Conservation (phyloP, 1,140 invertebrate species). For the Aplysia californica region DNA sequence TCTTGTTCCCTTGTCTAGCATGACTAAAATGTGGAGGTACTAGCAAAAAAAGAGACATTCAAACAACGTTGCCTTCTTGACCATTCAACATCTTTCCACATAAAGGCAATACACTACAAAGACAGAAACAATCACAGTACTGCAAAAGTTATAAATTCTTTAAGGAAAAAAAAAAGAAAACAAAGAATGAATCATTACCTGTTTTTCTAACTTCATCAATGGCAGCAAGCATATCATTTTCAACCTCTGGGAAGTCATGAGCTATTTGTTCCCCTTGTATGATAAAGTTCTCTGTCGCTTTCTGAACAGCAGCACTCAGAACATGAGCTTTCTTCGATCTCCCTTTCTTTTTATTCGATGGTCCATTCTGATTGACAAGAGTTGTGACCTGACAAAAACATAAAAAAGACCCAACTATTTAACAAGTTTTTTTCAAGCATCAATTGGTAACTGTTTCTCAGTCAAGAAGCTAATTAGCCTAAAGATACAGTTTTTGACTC, state of each 20-base stretch:
- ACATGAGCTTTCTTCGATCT: constrained; percentile 96
- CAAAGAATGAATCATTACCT: constrained; percentile 50
- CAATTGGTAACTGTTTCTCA: not conserved
- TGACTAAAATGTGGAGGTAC: too few species aligned
- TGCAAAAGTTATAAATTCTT: too few species aligned
- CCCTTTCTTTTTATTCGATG: constrained; percentile 96
- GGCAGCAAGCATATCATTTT: constrained; percentile 94
- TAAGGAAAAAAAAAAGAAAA: too few species aligned
- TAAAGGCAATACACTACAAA: too few species aligned
- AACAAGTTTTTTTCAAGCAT: not conserved
- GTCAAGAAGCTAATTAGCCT: not conserved
- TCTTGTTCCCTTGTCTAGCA: too few species aligned
- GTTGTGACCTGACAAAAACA: constrained; percentile 80
- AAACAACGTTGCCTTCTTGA: too few species aligned
- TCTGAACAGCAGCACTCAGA: constrained; percentile 94
- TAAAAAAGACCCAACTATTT: not conserved
- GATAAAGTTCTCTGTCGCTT: constrained; percentile 93
- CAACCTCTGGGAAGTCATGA: constrained; percentile 96
- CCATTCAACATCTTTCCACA: too few species aligned
- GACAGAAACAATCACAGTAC: too few species aligned
- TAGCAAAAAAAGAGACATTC: too few species aligned
- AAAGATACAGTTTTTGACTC: not conserved
- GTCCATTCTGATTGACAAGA: constrained; percentile 95
- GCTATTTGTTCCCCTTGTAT: constrained; percentile 93
- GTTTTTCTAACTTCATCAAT: constrained; percentile 74